phyloP scores from a whole-genome alignment of 2,113 vertebrate species.

The Pituophis catenifer region DNA sequence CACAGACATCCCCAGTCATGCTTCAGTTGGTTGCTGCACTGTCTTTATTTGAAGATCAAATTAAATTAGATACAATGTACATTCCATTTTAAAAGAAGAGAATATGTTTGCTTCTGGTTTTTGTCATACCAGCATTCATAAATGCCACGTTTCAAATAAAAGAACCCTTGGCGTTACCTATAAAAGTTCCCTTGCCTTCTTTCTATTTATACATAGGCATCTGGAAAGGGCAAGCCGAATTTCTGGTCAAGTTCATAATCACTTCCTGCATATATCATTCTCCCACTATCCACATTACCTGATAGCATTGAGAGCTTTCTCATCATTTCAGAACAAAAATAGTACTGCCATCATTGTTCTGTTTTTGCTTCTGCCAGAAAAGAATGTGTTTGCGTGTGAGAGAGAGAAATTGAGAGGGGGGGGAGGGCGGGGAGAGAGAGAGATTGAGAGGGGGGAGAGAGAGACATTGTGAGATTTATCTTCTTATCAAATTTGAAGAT shows the following conservation, averaged over 20 bases:
- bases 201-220: neutral
- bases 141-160: neutral
- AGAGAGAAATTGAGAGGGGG: too few relatives aligned
- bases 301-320: neutral
- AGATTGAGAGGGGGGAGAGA: neutral
- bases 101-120: neutral
- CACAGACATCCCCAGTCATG: neutral
- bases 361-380: neutral
- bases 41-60: neutral
- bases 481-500: neutral
- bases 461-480: neutral
- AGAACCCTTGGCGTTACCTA: neutral
- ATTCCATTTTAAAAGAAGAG: conserved; percentile 6
- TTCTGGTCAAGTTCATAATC: neutral
- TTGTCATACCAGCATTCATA: neutral
- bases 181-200: neutral
- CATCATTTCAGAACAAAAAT: neutral
- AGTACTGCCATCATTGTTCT: neutral
- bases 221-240: neutral
- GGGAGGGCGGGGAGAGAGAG: too few relatives aligned
- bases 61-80: conserved; percentile 1
- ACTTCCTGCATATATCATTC: neutral
- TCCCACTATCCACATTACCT: neutral
- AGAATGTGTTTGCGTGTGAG: neutral
- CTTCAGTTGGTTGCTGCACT: neutral